A percentile compares a stretch with the other conserved stretches of the same genome.
These are phyloP conservation scores for Anoplopoma fimbria DNA, from an alignment of 2,113 vertebrate species.

Conservation along the genomic window DNA sequence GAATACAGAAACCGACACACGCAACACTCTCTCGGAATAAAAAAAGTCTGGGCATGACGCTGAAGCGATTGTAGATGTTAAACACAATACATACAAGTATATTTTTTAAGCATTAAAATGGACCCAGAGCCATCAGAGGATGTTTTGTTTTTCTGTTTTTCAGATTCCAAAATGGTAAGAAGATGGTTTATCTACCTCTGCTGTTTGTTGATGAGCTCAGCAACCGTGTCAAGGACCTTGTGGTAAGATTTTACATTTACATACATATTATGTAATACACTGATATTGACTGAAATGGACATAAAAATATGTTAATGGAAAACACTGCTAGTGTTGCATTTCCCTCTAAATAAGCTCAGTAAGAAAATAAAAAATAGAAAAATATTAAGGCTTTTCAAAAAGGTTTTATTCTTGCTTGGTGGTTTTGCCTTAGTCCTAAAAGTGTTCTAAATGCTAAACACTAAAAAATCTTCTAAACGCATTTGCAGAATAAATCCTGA, in stretches of 20 bases:
- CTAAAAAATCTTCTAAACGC: no score
- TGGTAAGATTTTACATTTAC: constrained; percentile 83
- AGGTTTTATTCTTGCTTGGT: no score
- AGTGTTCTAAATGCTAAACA: no score
- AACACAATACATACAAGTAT: background rate
- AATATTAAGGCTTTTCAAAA: background rate
- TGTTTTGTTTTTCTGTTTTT: constrained; percentile 34
- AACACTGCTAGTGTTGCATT: no score
- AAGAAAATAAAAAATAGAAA: background rate
- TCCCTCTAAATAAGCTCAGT: no score
- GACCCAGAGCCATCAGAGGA: background rate
- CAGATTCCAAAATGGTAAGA: constrained; percentile 92
- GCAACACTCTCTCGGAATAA: background rate
- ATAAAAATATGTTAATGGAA: background rate
- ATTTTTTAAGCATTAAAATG: background rate
- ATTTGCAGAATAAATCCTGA: background rate
- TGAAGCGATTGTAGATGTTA: background rate
- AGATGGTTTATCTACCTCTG: constrained; percentile 97
- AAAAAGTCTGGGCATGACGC: background rate
- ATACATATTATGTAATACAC: constrained; percentile 9
- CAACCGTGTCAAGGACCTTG: constrained; percentile 95
- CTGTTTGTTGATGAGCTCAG: constrained; percentile 98
- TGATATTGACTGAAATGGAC: background rate
- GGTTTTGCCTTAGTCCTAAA: background rate
- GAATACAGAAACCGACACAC: background rate